A percentile compares a stretch with the other conserved stretches of the same genome.
These are phyloP conservation scores for Trichogramma evanescens DNA, from an alignment of 2,888 invertebrate genomes.

Conservation along the genomic window DNA sequence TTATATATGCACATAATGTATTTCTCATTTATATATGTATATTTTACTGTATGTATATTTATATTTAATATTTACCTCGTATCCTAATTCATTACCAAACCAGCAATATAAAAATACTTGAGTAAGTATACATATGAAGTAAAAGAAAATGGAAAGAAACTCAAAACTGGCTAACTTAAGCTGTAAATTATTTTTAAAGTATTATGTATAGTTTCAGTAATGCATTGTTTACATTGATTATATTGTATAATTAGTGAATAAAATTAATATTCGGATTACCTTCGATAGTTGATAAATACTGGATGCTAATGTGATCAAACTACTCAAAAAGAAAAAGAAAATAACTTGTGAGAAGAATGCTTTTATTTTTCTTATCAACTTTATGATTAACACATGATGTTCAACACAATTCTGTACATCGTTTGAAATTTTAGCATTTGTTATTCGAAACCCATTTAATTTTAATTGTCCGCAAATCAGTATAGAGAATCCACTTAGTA, in stretches of 20 bases:
- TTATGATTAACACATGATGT: not conserved
- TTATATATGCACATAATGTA: too few relatives aligned
- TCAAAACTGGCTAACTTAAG: constrained; percentile 5
- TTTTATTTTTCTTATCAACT: not conserved
- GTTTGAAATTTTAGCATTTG: not conserved
- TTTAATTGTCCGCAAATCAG: not conserved
- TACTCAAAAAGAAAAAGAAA: not conserved
- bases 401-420: not conserved
- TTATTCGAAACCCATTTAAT: not conserved
- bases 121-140: constrained; percentile 4
- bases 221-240: not conserved
- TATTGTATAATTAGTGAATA: not conserved
- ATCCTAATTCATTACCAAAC: constrained; percentile 15
- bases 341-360: not conserved
- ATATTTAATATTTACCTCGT: constrained; percentile 1
- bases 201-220: not conserved
- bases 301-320: not conserved
- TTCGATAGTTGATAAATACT: constrained; percentile 1
- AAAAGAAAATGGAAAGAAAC: constrained; percentile 5
- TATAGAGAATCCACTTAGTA: not conserved
- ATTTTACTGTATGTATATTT: not conserved
- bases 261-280: not conserved
- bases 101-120: constrained; percentile 19
- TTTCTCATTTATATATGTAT: too few relatives aligned
- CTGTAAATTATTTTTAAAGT: not conserved